phyloP scores from a whole-genome alignment of 2,113 vertebrate genomes.

The Osmerus mordax region DNA sequence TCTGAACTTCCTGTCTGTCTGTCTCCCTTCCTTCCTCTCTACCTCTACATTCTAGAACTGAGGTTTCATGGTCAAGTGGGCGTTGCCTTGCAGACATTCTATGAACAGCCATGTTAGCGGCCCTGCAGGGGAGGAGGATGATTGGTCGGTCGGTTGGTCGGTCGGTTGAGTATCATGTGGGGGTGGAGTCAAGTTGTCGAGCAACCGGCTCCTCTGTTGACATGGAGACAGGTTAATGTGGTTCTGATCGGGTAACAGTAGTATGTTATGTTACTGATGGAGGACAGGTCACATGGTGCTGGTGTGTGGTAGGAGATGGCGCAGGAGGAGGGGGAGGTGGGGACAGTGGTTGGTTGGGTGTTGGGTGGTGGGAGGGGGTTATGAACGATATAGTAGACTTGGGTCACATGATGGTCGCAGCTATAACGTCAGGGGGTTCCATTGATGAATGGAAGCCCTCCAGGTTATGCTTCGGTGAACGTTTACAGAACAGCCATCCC shows the following conservation, averaged over 20 bases:
- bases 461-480: conserved; percentile 78
- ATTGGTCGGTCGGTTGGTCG: conserved; percentile 61
- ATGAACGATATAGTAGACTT: conserved; percentile 76
- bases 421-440: conserved; percentile 79
- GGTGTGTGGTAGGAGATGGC: conserved; percentile 74
- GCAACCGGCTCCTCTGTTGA: conserved; percentile 73
- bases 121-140: conserved; percentile 61
- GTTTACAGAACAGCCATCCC: conserved; percentile 72
- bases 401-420: conserved; percentile 79
- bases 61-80: conserved; percentile 56
- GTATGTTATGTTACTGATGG: conserved; percentile 74
- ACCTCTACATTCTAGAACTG: conserved; percentile 55
- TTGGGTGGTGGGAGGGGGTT: conserved; percentile 61
- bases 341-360: conserved; percentile 72
- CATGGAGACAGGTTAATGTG: conserved; percentile 79
- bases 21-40: conserved; percentile 42
- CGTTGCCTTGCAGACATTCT: conserved; percentile 45
- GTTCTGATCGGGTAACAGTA: conserved; percentile 66
- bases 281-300: conserved; percentile 78
- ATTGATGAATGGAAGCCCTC: conserved; percentile 76
- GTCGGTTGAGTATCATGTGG: conserved; percentile 68
- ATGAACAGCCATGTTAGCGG: not conserved
- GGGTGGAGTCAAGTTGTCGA: conserved; percentile 60
- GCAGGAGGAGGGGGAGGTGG: conserved; percentile 69
- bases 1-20: conserved; percentile 71